Conservation (phyloP, 1,140 invertebrate genomes). For the Argopecten irradians region DNA sequence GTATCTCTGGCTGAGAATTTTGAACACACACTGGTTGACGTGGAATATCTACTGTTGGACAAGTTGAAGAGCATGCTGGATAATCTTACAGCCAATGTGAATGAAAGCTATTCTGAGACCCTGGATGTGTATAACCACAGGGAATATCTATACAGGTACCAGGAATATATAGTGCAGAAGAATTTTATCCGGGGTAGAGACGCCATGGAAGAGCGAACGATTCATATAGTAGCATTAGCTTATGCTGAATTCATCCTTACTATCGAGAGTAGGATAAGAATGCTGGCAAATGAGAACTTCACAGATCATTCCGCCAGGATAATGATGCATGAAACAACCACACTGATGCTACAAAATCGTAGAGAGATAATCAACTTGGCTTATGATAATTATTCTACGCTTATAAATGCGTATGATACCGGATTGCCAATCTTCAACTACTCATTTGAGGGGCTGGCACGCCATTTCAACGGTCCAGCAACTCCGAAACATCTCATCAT, state of each 20-base stretch:
- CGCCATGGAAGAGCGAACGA: slow-evolving; percentile 63
- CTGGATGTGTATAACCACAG: slow-evolving; percentile 46
- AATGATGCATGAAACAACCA: slow-evolving; percentile 48
- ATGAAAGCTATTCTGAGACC: slow-evolving; percentile 24
- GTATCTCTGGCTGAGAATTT: not conserved
- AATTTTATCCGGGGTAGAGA: slow-evolving; percentile 61
- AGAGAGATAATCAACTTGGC: slow-evolving; percentile 53
- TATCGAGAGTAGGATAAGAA: slow-evolving; percentile 49
- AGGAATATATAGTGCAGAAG: slow-evolving; percentile 58
- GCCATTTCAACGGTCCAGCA: slow-evolving; percentile 52
- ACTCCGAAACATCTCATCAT: slow-evolving; percentile 50
- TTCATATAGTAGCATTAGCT: slow-evolving; percentile 55
- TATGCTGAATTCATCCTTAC: slow-evolving; percentile 54
- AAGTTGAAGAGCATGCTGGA: not conserved
- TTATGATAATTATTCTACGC: slow-evolving; percentile 53
- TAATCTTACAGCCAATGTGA: not conserved
- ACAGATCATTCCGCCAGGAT: slow-evolving; percentile 26
- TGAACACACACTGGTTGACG: not conserved
- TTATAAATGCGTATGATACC: slow-evolving; percentile 55
- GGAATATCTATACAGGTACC: slow-evolving; percentile 57
- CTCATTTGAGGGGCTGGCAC: slow-evolving; percentile 31
- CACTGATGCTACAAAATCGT: slow-evolving; percentile 46
- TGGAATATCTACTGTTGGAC: slow-evolving; percentile 6
- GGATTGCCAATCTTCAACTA: slow-evolving; percentile 59
- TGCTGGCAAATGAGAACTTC: slow-evolving; percentile 31